A percentile compares a stretch with the other conserved stretches of the same genome.
Conservation (phyloP, 2,888 invertebrate genomes). For the Antheraea assamensis region DNA sequence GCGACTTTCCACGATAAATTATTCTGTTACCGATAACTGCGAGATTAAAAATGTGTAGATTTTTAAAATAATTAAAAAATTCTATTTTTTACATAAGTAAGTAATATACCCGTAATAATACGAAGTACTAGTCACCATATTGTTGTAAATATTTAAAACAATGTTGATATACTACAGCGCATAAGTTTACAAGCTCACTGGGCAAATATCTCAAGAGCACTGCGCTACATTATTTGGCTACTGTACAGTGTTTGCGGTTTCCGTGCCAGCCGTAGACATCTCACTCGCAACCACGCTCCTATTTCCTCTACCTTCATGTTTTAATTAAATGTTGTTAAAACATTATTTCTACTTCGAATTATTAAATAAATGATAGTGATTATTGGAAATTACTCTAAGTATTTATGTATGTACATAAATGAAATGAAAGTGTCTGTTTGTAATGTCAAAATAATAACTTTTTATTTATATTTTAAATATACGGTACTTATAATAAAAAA, state of each 20-base stretch:
- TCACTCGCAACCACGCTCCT: not conserved
- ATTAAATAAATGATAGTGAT: too few relatives aligned
- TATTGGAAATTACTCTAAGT: too few relatives aligned
- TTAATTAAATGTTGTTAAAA: not conserved
- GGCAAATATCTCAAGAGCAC: not conserved
- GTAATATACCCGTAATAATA: not conserved
- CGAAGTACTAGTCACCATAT: not conserved
- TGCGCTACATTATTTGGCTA: constrained; percentile 2
- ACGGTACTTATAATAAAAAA: too few relatives aligned
- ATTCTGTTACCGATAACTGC: too few relatives aligned
- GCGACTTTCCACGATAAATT: too few relatives aligned
- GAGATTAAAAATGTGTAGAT: too few relatives aligned
- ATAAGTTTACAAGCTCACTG: not conserved
- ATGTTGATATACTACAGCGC: not conserved
- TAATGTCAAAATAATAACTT: too few relatives aligned
- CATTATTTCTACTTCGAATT: not conserved
- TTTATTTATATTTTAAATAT: too few relatives aligned
- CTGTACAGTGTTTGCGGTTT: constrained; percentile 2
- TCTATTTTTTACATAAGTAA: too few relatives aligned
- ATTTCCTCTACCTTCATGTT: not conserved
- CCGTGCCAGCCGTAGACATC: not conserved
- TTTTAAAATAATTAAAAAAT: too few relatives aligned
- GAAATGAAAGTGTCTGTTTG: too few relatives aligned
- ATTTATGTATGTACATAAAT: too few relatives aligned
- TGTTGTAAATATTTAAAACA: not conserved